Conservation (phyloP, 37 sponge, comb jelly and placozoan species). For the Axinella damicornis region DNA sequence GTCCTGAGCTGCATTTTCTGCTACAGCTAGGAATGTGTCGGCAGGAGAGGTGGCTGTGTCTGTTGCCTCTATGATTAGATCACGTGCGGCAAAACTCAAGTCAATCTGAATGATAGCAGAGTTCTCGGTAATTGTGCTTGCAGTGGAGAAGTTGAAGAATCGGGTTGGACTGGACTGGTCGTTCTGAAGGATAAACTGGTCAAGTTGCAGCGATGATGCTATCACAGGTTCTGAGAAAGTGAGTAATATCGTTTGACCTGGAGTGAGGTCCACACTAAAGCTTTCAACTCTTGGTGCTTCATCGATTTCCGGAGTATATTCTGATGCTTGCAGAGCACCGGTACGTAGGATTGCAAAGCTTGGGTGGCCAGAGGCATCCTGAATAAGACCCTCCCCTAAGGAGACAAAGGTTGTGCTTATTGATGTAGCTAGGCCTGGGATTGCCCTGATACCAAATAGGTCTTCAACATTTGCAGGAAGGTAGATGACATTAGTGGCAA, state of each 20-base stretch:
- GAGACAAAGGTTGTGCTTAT: slow-evolving; percentile 63
- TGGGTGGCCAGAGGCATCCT: slow-evolving; percentile 37
- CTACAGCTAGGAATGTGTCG: slow-evolving; percentile 76
- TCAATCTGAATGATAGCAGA: slow-evolving; percentile 63
- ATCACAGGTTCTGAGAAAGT: slow-evolving; percentile 80
- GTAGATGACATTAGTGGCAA: slow-evolving; percentile 15
- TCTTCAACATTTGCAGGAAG: slow-evolving; percentile 55
- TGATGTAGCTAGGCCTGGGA: slow-evolving; percentile 66
- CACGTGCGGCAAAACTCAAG: slow-evolving; percentile 55
- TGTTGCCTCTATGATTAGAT: slow-evolving; percentile 48
- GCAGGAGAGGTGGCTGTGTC: slow-evolving; percentile 50
- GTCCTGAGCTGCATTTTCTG: slow-evolving; percentile 65
- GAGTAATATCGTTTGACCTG: slow-evolving; percentile 62
- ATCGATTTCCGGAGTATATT: slow-evolving; percentile 41
- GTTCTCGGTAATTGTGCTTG: slow-evolving; percentile 46
- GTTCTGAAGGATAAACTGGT: slow-evolving; percentile 65
- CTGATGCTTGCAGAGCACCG: slow-evolving; percentile 63
- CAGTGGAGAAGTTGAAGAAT: slow-evolving; percentile 57
- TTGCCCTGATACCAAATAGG: slow-evolving; percentile 72
- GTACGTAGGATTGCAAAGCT: slow-evolving; percentile 42
- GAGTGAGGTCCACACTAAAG: slow-evolving; percentile 82
- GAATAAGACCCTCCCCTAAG: slow-evolving; percentile 60
- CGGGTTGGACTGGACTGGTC: slow-evolving; percentile 27
- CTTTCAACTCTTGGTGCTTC: slow-evolving; percentile 45
- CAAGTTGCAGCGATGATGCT: slow-evolving; percentile 38